Evolutionary conservation across 2,113 vertebrate species (phyloP).

Genomic region (Rhabdomys dilectus): DNA sequence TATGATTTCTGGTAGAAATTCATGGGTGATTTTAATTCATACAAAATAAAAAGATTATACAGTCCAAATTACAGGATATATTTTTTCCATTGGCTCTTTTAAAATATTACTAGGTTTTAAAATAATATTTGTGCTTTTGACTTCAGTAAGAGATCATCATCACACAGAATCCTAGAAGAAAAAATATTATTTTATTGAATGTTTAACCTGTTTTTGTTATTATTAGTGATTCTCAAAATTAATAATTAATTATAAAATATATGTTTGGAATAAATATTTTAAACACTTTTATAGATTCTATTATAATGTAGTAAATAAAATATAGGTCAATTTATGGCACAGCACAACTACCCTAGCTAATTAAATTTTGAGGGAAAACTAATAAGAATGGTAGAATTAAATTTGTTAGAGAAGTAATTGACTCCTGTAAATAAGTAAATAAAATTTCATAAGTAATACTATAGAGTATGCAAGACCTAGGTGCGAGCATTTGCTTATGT

Average conservation of each 20-base stretch:
- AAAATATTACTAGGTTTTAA: slow-evolving; percentile 52
- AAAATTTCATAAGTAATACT: not conserved
- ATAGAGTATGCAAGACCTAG: not conserved
- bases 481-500: not conserved
- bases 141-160: not conserved
- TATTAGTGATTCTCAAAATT: not conserved
- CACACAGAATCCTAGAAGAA: not conserved
- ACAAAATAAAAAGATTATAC: slow-evolving; percentile 47
- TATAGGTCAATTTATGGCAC: not conserved
- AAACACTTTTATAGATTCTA: not conserved
- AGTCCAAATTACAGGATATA: slow-evolving; percentile 3
- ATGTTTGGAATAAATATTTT: not conserved
- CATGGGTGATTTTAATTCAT: slow-evolving; percentile 37
- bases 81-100: slow-evolving; percentile 31
- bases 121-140: not conserved
- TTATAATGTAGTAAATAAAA: not conserved
- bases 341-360: not conserved
- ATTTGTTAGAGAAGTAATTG: not conserved
- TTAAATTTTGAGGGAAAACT: not conserved
- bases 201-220: not conserved
- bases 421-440: not conserved
- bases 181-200: not conserved
- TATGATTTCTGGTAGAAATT: slow-evolving; percentile 16
- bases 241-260: not conserved
- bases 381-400: not conserved